Evolutionary conservation across 2,888 invertebrate genomes (phyloP), one percentile per base, ranked within the genome.

Genomic region (Coremacera marginata): DNA sequence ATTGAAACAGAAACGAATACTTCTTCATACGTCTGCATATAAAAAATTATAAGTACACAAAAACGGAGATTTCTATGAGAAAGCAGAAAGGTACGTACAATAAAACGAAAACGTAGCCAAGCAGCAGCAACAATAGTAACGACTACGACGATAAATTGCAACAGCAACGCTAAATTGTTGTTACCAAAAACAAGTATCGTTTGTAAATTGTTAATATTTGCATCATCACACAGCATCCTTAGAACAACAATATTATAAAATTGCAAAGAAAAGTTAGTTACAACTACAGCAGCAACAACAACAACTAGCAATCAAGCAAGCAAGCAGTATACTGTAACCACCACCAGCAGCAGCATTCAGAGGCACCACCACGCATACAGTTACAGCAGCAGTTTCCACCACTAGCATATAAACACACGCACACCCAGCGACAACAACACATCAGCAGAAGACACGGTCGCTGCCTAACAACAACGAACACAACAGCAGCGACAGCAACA

Each of bases 301-400:
- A 67, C 70, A 73, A 16, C 51, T 31, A 57, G 73, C 60, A 44
- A 44, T 2, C 44, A n/a, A n/a, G n/a, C n/a, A 11, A 44, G 44
- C 65, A 51, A 77, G 73, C 65, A 60, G 74, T 76, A 74, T 71
- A 74, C 71, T 19, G 60, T 51, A 74, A 67, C 27, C 34, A 44
- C 49, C 70, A 65, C 70, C 72, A 75, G 73, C 71, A 70, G 76
- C 44, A 22, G 73, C 78, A 63, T 60, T 51, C 67, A 77, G 77
- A 76, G 77, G 67, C 70, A 27, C 52, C 67, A 73, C 68, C 72
- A 62, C 72, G 44, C 51, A 78, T 72, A 79, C 74, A 79, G 73
- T 70, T 75, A 34, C 73, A 74, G 34, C 74, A 72, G 22, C 67
- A 55, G 67, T 55, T 37, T 37, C 52, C 67, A 74, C 74, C 52